A percentile compares a stretch with the other conserved stretches of the same genome.
Conservation (phyloP, 1,140 invertebrate genomes). For the Ips typographus region DNA sequence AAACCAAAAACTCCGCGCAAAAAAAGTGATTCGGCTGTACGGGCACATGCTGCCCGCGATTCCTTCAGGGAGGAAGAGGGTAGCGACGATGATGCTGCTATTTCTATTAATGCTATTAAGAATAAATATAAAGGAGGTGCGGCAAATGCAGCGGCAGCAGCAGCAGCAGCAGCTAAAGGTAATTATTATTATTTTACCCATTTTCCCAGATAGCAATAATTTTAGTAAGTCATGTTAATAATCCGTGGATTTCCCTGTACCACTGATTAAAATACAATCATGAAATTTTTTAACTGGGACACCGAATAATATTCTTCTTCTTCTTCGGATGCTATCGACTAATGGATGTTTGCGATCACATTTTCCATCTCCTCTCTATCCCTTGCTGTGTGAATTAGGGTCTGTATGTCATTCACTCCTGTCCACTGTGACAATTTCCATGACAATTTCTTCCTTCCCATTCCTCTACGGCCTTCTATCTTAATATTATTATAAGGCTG, state of each 20-base stretch:
- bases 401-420: background rate
- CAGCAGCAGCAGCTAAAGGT: conserved; percentile 27
- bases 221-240: too few species aligned
- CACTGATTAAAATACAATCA: too few species aligned
- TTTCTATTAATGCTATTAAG: conserved; percentile 92
- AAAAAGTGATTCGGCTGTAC: conserved; percentile 60
- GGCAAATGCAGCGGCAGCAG: background rate
- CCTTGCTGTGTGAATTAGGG: too few species aligned
- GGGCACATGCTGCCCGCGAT: conserved; percentile 50
- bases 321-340: too few species aligned
- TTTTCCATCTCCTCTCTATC: too few species aligned
- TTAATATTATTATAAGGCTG: background rate
- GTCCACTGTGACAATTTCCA: background rate
- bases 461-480: background rate
- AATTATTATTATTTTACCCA: background rate
- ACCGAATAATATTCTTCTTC: too few species aligned
- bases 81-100: conserved; percentile 87
- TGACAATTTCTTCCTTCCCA: too few species aligned
- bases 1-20: conserved; percentile 61
- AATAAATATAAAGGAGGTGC: conserved; percentile 82
- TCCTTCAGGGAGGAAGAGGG: conserved; percentile 73
- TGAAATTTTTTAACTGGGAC: too few species aligned
- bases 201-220: too few species aligned
- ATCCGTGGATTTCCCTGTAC: too few species aligned
- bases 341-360: too few species aligned